Conservation (phyloP, 1,140 invertebrate genomes). For the Drosophila leontia region DNA sequence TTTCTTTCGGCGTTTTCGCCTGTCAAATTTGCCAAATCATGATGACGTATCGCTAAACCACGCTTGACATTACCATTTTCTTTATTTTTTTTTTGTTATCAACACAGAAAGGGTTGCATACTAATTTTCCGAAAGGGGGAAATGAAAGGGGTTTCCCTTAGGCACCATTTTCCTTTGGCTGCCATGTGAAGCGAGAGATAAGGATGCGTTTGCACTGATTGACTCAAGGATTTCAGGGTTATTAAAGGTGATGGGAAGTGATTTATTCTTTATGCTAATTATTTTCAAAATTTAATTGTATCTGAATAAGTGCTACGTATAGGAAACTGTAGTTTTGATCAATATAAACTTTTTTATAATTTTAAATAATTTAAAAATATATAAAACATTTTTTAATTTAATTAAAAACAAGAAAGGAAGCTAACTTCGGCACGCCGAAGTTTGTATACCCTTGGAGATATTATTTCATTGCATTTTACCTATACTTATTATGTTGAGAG, state of each 20-base stretch:
- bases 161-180: slow-evolving; percentile 20
- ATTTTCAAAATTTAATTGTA: not conserved
- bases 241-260: not conserved
- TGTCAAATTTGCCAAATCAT: slow-evolving; percentile 82
- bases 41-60: slow-evolving; percentile 78
- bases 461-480: too few relatives aligned
- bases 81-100: slow-evolving; percentile 55
- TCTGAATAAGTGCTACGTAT: not conserved
- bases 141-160: slow-evolving; percentile 9
- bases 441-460: too few relatives aligned
- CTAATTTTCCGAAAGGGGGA: slow-evolving; percentile 39
- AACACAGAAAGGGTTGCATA: slow-evolving; percentile 63
- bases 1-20: slow-evolving; percentile 54
- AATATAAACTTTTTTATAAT: too few relatives aligned
- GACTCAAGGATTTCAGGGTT: slow-evolving; percentile 14
- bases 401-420: too few relatives aligned
- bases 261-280: not conserved
- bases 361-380: too few relatives aligned
- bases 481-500: too few relatives aligned
- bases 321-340: too few relatives aligned
- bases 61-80: slow-evolving; percentile 69
- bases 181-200: slow-evolving; percentile 36
- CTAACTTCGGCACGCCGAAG: too few relatives aligned
- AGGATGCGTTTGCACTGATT: slow-evolving; percentile 42
- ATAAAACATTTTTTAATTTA: too few relatives aligned